These are phyloP conservation scores for Cetoscarus ocellatus DNA, from an alignment of 2,797 vertebrate species.

Conservation along the genomic window DNA sequence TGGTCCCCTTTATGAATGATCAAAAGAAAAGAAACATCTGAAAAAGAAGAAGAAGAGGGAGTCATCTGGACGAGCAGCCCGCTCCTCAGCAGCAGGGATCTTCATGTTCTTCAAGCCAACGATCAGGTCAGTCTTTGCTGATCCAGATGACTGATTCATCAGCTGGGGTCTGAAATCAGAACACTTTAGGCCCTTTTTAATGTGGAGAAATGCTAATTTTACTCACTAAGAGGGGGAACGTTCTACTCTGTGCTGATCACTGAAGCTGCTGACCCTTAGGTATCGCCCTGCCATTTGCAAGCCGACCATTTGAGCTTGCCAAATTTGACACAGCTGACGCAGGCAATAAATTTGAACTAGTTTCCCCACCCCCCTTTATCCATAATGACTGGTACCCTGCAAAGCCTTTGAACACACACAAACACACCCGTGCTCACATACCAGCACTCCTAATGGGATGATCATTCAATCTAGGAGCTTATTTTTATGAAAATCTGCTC, in stretches of 20 bases:
- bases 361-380: constrained; percentile 82
- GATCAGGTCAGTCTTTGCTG: constrained; percentile 28
- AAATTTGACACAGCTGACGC: constrained; percentile 89
- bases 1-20: constrained; percentile 79
- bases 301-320: constrained; percentile 87
- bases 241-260: constrained; percentile 73
- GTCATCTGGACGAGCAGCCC: constrained; percentile 40
- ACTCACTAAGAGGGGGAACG: constrained; percentile 31
- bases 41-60: constrained; percentile 25
- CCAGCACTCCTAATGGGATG: constrained; percentile 26
- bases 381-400: constrained; percentile 70
- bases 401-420: constrained; percentile 70
- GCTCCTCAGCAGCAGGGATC: constrained; percentile 23
- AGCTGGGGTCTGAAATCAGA: constrained; percentile 22
- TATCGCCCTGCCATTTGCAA: constrained; percentile 86
- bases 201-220: constrained; percentile 1
- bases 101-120: constrained; percentile 24
- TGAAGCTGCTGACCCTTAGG: constrained; percentile 76
- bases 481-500: constrained; percentile 10
- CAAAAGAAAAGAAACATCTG: constrained; percentile 46
- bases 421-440: constrained; percentile 35
- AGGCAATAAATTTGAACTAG: constrained; percentile 88
- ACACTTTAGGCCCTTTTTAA: constrained; percentile 16
- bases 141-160: constrained; percentile 22
- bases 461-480: constrained; percentile 26